Evolutionary conservation across 53 echinoderm and acorn worm species (phyloP).

Genomic region (Pentamera pediparva): DNA sequence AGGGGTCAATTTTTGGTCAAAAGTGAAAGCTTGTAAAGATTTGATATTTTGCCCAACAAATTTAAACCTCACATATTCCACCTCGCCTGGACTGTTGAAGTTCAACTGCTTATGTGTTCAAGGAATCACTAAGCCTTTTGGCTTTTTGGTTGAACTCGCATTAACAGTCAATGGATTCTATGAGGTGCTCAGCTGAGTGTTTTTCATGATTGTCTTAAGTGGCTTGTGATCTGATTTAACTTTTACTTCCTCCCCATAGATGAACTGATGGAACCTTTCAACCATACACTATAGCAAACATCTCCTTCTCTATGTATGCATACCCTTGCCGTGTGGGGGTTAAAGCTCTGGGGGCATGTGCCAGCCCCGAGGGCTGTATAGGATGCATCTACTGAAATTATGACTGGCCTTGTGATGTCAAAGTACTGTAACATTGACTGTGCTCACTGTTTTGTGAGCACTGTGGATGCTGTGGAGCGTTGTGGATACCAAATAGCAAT

Average conservation of each 20-base stretch:
- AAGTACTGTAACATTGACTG: neutral
- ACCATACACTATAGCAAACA: constrained; percentile 41
- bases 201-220: constrained; percentile 34
- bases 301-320: constrained; percentile 48
- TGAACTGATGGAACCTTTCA: constrained; percentile 45
- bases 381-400: neutral
- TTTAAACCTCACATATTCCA: too few species aligned
- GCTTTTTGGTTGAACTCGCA: constrained; percentile 44
- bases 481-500: constrained; percentile 36
- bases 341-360: constrained; percentile 28
- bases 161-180: constrained; percentile 47
- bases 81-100: too few species aligned
- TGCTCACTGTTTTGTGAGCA: too few species aligned
- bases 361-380: constrained; percentile 1
- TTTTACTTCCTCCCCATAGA: constrained; percentile 23
- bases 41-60: too few species aligned
- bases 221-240: constrained; percentile 20
- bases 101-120: too few species aligned
- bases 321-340: constrained; percentile 21
- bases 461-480: constrained; percentile 12
- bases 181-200: constrained; percentile 30
- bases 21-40: too few species aligned
- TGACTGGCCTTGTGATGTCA: neutral
- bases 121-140: too few species aligned
- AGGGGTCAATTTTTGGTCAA: neutral